Conservation (phyloP, 2,888 invertebrate genomes). For the Scrobipalpa atriplicella region DNA sequence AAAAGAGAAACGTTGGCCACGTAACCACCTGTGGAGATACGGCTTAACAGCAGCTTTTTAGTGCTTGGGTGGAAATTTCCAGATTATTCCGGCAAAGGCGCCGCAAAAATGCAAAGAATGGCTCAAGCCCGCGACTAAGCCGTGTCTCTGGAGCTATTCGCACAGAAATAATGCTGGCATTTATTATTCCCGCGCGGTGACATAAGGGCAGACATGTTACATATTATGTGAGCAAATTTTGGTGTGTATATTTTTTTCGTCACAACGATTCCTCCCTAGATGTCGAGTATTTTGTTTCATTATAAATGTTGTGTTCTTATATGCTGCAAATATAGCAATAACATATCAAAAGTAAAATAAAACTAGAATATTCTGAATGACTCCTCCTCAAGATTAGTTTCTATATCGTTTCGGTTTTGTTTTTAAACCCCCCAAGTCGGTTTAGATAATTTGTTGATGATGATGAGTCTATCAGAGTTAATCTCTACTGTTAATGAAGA, state of each 20-base stretch:
- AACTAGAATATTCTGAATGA: too few relatives aligned
- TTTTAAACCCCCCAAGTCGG: too few relatives aligned
- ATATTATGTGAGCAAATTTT: constrained; percentile 31
- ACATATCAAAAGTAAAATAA: neutral
- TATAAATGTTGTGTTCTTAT: neutral
- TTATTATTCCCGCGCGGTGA: constrained; percentile 49
- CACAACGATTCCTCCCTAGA: constrained; percentile 3
- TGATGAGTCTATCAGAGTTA: too few relatives aligned
- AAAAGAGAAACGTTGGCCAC: constrained; percentile 42
- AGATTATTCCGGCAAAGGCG: constrained; percentile 60
- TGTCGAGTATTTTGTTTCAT: neutral
- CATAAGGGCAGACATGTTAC: constrained; percentile 40
- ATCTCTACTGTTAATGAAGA: too few relatives aligned
- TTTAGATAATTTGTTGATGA: too few relatives aligned
- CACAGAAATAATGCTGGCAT: constrained; percentile 48
- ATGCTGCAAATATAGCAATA: neutral
- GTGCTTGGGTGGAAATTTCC: constrained; percentile 49
- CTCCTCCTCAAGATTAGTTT: too few relatives aligned
- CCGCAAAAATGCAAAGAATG: constrained; percentile 66
- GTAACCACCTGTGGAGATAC: constrained; percentile 63
- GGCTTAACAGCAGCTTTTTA: constrained; percentile 58
- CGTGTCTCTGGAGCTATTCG: constrained; percentile 42
- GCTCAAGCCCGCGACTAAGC: constrained; percentile 40
- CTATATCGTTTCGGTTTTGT: too few relatives aligned
- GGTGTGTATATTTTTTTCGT: constrained; percentile 6